phyloP scores from a whole-genome alignment of 2,113 vertebrate species.

The Monarcha castaneiventris region DNA sequence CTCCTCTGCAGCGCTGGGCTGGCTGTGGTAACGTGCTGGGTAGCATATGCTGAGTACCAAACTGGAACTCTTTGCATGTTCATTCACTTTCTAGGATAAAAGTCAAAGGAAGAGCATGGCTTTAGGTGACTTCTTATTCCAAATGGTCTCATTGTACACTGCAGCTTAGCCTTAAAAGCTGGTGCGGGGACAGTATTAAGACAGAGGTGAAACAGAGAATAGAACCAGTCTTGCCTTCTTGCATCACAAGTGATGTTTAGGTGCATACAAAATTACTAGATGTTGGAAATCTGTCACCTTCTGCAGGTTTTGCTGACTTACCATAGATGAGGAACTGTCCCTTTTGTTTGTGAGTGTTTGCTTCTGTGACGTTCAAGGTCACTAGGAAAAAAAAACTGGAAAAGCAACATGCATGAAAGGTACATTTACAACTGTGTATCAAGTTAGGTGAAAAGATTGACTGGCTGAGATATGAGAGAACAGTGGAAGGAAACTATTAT shows the following conservation, averaged over 20 bases:
- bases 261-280: background rate
- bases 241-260: background rate
- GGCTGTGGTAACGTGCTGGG: background rate
- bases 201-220: background rate
- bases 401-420: background rate
- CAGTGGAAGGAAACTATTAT: background rate
- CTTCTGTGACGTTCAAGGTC: background rate
- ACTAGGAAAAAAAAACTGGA: background rate
- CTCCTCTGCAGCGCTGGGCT: accelerated
- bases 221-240: background rate
- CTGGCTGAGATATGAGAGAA: background rate
- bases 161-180: background rate
- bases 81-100: background rate
- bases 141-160: background rate
- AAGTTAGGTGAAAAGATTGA: background rate
- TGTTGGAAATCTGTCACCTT: background rate
- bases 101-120: background rate
- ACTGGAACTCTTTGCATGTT: background rate
- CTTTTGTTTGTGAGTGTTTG: background rate
- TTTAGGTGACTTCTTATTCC: background rate
- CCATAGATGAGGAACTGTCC: background rate
- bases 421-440: background rate
- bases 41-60: background rate
- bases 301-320: background rate
- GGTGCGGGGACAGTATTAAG: background rate